Conservation (phyloP, 2,113 vertebrate genomes). For the Nestor notabilis region DNA sequence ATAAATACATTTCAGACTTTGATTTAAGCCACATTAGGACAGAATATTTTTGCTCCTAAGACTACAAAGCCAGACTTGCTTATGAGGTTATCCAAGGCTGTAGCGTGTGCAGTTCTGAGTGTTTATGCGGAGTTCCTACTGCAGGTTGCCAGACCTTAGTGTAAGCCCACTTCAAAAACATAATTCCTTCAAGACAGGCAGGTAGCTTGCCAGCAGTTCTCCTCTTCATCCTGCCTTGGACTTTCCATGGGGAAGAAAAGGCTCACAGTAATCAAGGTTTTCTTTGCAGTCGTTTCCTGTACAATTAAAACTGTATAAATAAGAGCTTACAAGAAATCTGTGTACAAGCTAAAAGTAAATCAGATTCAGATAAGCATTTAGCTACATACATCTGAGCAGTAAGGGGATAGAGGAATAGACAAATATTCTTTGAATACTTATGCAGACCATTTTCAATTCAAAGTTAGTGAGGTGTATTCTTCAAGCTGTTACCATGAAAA, state of each 20-base stretch:
- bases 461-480: background rate
- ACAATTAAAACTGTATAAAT: background rate
- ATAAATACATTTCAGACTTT: slow-evolving; percentile 17
- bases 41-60: slow-evolving; percentile 1
- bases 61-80: slow-evolving; percentile 34
- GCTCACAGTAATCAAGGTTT: background rate
- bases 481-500: background rate
- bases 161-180: slow-evolving; percentile 40
- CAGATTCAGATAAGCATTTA: background rate
- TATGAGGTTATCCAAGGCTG: slow-evolving; percentile 33
- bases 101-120: background rate
- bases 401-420: background rate
- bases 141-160: slow-evolving; percentile 31
- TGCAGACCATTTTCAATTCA: background rate
- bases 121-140: background rate
- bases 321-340: background rate
- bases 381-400: background rate
- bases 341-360: background rate
- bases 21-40: slow-evolving; percentile 43
- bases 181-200: background rate
- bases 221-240: background rate
- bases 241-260: background rate
- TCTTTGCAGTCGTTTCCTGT: background rate
- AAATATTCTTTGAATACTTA: background rate
- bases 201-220: background rate